phyloP scores from a whole-genome alignment of 2,113 vertebrate genomes.

The Cynoglossus semilaevis region DNA sequence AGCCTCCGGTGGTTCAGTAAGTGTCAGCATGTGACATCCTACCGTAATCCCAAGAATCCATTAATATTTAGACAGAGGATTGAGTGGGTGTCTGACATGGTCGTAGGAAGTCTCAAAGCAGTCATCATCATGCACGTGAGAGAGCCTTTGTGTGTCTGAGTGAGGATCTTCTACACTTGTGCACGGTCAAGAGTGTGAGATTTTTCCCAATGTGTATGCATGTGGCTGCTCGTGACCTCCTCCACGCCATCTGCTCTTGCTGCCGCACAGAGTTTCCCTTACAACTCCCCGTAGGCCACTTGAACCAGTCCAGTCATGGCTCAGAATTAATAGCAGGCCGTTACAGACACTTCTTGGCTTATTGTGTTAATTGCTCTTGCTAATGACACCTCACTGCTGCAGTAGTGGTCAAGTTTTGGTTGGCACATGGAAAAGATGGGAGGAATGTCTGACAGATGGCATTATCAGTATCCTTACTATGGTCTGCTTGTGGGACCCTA shows the following conservation, averaged over 20 bases:
- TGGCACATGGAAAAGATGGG: no score
- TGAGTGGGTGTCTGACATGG: conserved; percentile 1
- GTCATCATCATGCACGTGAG: background rate
- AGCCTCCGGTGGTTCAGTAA: conserved; percentile 9
- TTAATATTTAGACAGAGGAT: conserved; percentile 23
- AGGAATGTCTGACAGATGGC: no score
- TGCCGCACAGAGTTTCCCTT: conserved; percentile 6
- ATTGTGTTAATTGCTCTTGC: conserved; percentile 1
- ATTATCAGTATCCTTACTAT: no score
- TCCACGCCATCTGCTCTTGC: conserved; percentile 42
- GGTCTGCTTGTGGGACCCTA: no score
- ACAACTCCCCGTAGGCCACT: conserved; percentile 28
- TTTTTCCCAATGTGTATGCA: conserved; percentile 12
- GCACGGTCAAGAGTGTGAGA: no score
- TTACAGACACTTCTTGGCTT: conserved; percentile 5
- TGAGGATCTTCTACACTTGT: no score
- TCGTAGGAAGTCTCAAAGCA: conserved; percentile 2
- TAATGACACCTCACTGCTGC: background rate
- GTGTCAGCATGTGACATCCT: conserved; percentile 1
- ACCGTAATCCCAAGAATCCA: conserved; percentile 13
- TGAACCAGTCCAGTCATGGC: conserved; percentile 21
- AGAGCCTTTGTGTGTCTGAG: no score
- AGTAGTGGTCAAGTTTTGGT: background rate
- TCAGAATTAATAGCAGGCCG: conserved; percentile 31
- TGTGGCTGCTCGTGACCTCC: conserved; percentile 12